phyloP scores from a whole-genome alignment of 2,113 vertebrate species.

The Pardalotus punctatus region DNA sequence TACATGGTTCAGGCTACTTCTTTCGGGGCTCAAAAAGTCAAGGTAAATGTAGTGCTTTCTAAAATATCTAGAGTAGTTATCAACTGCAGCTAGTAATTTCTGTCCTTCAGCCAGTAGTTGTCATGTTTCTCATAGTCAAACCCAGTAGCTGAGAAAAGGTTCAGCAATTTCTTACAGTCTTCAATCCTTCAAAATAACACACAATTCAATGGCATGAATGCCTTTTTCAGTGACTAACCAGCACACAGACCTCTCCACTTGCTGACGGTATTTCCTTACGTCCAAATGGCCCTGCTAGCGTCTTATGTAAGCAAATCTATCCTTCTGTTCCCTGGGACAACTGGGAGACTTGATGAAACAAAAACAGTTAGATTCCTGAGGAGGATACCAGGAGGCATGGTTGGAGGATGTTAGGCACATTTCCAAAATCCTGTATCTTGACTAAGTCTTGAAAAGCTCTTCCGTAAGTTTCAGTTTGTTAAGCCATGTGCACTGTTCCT shows the following conservation, averaged over 20 bases:
- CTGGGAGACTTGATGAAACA: not conserved
- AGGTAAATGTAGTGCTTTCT: not conserved
- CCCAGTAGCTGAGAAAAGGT: not conserved
- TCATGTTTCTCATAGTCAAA: not conserved
- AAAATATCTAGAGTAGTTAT: not conserved
- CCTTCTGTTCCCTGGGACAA: not conserved
- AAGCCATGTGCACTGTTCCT: conserved; percentile 24
- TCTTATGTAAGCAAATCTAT: not conserved
- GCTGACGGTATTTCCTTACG: not conserved
- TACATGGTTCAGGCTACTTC: not conserved
- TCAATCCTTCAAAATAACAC: not conserved
- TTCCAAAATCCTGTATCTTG: not conserved
- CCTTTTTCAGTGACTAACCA: not conserved
- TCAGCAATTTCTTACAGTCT: not conserved
- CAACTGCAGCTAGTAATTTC: not conserved
- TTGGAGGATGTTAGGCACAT: not conserved
- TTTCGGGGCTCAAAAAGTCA: not conserved
- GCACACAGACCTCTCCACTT: not conserved
- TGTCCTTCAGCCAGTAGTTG: not conserved
- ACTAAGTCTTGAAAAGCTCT: not conserved
- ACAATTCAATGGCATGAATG: not conserved
- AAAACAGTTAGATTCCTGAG: not conserved
- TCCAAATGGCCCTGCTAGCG: not conserved
- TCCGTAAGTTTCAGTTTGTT: conserved; percentile 22
- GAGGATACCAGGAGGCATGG: not conserved